Conservation (phyloP, 2,113 vertebrate species). For the Glaucidium brasilianum region DNA sequence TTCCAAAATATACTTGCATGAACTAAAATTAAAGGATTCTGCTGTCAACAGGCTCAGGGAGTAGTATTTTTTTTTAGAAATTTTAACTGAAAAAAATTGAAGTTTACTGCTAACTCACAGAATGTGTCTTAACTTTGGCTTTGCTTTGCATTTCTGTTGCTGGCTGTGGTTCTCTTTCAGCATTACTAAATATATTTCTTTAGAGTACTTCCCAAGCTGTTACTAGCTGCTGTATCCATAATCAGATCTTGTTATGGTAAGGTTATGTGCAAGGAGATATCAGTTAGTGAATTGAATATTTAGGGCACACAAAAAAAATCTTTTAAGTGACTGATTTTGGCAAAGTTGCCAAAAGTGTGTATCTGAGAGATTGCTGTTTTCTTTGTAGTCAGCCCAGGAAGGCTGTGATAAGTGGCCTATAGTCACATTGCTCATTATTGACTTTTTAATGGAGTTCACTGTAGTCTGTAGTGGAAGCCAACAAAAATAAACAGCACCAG, state of each 20-base stretch:
- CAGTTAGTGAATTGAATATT: not conserved
- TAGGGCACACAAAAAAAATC: not conserved
- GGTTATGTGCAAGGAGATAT: not conserved
- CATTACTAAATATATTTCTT: not conserved
- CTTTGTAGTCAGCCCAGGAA: constrained; percentile 9
- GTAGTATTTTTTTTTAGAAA: not conserved
- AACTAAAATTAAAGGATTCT: not conserved
- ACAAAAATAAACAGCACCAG: constrained; percentile 38
- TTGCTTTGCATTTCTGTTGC: not conserved
- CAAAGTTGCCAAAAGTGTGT: not conserved
- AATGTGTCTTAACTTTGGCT: not conserved
- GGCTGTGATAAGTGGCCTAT: constrained; percentile 32
- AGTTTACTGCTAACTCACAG: not conserved
- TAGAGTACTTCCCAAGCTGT: not conserved
- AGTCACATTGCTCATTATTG: constrained; percentile 37
- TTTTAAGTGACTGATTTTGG: not conserved
- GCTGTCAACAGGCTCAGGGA: not conserved
- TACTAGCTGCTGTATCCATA: not conserved
- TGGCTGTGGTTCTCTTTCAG: not conserved
- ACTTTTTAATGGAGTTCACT: constrained; percentile 53
- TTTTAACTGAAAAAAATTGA: not conserved
- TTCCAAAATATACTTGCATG: not conserved
- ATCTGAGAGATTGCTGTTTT: constrained; percentile 1
- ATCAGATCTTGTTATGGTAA: not conserved
- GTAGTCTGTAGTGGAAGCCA: constrained; percentile 21